Evolutionary conservation across 1,140 invertebrate genomes (phyloP).

Genomic region (Procambarus clarkii): DNA sequence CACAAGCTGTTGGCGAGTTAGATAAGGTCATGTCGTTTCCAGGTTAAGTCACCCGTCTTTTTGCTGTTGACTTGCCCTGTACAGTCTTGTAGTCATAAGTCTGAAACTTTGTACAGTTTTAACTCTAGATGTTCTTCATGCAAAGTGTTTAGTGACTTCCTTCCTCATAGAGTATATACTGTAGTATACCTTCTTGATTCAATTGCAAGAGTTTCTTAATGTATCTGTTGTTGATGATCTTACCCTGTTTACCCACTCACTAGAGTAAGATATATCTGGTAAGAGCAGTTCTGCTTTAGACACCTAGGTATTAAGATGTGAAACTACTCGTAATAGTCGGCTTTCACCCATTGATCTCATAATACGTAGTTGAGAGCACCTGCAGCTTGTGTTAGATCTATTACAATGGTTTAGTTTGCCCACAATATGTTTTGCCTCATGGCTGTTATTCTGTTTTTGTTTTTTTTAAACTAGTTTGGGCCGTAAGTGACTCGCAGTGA

Average conservation of each 20-base stretch:
- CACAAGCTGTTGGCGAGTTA: conserved; percentile 58
- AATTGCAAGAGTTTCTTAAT: conserved; percentile 60
- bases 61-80: conserved; percentile 47
- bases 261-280: conserved; percentile 46
- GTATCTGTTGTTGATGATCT: conserved; percentile 60
- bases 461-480: conserved; percentile 62
- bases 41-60: conserved; percentile 33
- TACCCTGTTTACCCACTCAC: conserved; percentile 35
- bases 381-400: conserved; percentile 53
- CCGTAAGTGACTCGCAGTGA: conserved; percentile 48
- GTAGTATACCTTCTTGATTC: conserved; percentile 37
- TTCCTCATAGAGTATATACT: conserved; percentile 23
- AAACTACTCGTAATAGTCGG: conserved; percentile 58
- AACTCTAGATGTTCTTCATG: conserved; percentile 50
- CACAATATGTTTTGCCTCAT: conserved; percentile 10
- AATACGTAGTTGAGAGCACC: conserved; percentile 33
- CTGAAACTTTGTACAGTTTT: conserved; percentile 36
- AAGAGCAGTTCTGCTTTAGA: conserved; percentile 58
- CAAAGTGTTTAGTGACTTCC: conserved; percentile 52
- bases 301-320: conserved; percentile 34
- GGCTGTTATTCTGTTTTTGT: conserved; percentile 41
- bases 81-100: conserved; percentile 33
- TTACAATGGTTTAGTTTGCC: conserved; percentile 14
- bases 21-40: conserved; percentile 36
- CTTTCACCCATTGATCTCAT: conserved; percentile 68